These are phyloP conservation scores for Xiphophorus couchianus DNA, from an alignment of 2,113 vertebrate species.

Conservation along the genomic window DNA sequence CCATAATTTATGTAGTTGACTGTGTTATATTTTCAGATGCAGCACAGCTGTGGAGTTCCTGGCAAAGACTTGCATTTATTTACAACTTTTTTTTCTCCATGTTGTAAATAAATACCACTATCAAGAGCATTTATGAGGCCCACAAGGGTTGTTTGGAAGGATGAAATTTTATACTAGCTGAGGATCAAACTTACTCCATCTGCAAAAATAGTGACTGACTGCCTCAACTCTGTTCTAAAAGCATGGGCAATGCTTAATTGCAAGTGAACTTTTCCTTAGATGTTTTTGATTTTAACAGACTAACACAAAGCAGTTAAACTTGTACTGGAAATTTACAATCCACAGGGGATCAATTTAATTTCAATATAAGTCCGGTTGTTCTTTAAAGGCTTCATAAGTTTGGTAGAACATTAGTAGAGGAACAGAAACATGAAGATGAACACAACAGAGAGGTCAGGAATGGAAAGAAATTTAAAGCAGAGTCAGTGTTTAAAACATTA, in stretches of 20 bases:
- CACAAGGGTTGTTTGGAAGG: constrained; percentile 20
- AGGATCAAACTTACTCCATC: constrained; percentile 40
- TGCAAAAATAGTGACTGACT: constrained; percentile 25
- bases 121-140: constrained; percentile 33
- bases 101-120: constrained; percentile 59
- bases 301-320: not conserved
- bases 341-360: not conserved
- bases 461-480: not conserved
- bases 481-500: not conserved
- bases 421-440: too few relatives aligned
- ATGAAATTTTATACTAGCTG: constrained; percentile 48
- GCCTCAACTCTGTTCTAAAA: constrained; percentile 26
- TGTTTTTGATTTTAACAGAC: not conserved
- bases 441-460: not conserved
- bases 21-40: constrained; percentile 58
- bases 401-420: too few relatives aligned
- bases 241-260: not conserved
- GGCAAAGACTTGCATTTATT: constrained; percentile 50
- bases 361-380: not conserved
- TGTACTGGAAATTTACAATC: not conserved
- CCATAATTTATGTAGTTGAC: constrained; percentile 71
- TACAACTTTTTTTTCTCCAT: constrained; percentile 31
- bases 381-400: not conserved
- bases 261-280: not conserved
- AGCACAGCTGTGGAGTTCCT: constrained; percentile 31